Conservation (phyloP, 2,888 invertebrate genomes). For the Charanyca ferruginea region DNA sequence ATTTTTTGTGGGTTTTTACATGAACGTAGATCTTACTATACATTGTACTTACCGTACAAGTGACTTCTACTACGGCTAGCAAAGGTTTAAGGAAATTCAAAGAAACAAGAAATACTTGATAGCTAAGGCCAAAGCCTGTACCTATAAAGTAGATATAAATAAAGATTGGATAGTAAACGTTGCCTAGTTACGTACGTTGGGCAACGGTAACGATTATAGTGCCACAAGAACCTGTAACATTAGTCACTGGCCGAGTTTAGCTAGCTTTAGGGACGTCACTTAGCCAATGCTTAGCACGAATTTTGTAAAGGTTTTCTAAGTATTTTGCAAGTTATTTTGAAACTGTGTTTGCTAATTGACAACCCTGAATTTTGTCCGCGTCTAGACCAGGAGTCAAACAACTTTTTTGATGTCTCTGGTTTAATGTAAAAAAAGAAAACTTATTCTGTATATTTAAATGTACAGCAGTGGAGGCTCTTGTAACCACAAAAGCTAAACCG, state of each 20-base stretch:
- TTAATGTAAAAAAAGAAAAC: not conserved
- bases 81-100: constrained; percentile 8
- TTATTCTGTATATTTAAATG: not conserved
- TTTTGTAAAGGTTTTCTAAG: not conserved
- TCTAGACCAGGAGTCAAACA: not conserved
- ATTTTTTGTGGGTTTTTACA: not conserved
- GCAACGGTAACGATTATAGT: constrained; percentile 61
- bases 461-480: constrained; percentile 2
- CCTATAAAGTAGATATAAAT: constrained; percentile 33
- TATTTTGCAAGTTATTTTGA: constrained; percentile 5
- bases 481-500: constrained; percentile 24
- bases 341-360: not conserved
- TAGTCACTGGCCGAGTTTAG: constrained; percentile 56
- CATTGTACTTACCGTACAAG: not conserved
- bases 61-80: not conserved
- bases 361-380: not conserved
- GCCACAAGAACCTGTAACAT: constrained; percentile 57
- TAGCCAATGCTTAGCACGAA: not conserved
- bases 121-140: not conserved
- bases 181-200: constrained; percentile 52
- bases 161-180: constrained; percentile 49
- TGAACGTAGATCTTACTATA: not conserved
- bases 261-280: constrained; percentile 44
- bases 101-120: not conserved
- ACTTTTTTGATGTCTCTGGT: not conserved